These are phyloP conservation scores for Ochotona princeps DNA, from an alignment of 2,113 vertebrate genomes.

Conservation along the genomic window DNA sequence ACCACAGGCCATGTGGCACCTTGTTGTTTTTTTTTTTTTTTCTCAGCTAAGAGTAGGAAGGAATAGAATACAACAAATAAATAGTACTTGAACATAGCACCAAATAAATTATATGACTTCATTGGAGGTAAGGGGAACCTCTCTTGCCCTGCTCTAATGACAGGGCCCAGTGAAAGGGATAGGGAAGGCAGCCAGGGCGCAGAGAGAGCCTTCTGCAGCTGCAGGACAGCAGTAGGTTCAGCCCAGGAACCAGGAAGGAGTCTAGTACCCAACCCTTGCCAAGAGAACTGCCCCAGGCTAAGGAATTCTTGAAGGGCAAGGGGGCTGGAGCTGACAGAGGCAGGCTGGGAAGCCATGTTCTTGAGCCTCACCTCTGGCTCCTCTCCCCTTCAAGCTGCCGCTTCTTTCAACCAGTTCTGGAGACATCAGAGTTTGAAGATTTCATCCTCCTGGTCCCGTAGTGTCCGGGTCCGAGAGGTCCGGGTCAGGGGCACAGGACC, in stretches of 20 bases:
- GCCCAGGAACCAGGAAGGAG: slow-evolving; percentile 14
- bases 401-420: slow-evolving; percentile 47
- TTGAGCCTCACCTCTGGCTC: slow-evolving; percentile 66
- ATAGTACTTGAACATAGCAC: slow-evolving; percentile 80
- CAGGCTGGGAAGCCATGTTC: slow-evolving; percentile 5
- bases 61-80: slow-evolving; percentile 73
- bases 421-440: slow-evolving; percentile 92
- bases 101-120: slow-evolving; percentile 78
- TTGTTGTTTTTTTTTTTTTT: too few relatives aligned
- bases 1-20: too few relatives aligned
- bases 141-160: slow-evolving; percentile 45
- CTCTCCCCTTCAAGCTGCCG: slow-evolving; percentile 37
- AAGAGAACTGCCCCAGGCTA: neutral
- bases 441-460: slow-evolving; percentile 92
- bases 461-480: slow-evolving; percentile 86
- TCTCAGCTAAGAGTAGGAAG: slow-evolving; percentile 35
- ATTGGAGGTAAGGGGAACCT: neutral
- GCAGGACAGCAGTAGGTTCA: slow-evolving; percentile 41
- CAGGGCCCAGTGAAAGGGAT: neutral
- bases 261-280: neutral
- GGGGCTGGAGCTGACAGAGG: slow-evolving; percentile 29
- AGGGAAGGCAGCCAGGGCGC: neutral
- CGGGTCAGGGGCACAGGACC: slow-evolving; percentile 88
- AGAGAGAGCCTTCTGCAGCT: slow-evolving; percentile 36
- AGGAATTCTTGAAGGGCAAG: neutral